Percentiles rank a stretch among this genome's conserved stretches.
Evolutionary conservation across 2,888 invertebrate species (phyloP).

Genomic region (Microctonus brassicae): DNA sequence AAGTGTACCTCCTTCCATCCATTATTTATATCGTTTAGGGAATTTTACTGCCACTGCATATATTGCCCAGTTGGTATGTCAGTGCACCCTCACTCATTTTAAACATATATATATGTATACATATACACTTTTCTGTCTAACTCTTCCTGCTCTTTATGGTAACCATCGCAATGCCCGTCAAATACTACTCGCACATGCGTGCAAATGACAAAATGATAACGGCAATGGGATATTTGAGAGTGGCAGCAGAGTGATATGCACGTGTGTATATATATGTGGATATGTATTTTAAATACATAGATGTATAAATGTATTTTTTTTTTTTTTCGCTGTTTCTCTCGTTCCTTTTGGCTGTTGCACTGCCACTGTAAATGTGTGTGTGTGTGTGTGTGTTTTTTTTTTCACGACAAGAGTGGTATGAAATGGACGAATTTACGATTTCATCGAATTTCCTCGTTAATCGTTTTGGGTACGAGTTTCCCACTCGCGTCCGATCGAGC

Average conservation of each 20-base stretch:
- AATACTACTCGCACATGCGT: slow-evolving; percentile 27
- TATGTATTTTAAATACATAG: not conserved
- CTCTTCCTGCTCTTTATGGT: not conserved
- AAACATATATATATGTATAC: not conserved
- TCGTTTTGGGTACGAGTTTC: slow-evolving; percentile 54
- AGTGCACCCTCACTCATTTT: not conserved
- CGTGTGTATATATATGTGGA: not conserved
- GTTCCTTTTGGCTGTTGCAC: slow-evolving; percentile 8
- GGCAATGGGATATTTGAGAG: slow-evolving; percentile 10
- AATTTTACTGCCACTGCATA: slow-evolving; percentile 58
- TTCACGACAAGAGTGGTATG: slow-evolving; percentile 25
- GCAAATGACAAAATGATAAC: not conserved
- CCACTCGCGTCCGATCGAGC: slow-evolving; percentile 50
- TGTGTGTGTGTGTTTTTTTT: slow-evolving; percentile 35
- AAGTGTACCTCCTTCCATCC: slow-evolving; percentile 55
- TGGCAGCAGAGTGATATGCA: slow-evolving; percentile 19
- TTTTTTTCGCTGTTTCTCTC: not conserved
- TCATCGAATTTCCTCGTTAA: slow-evolving; percentile 63
- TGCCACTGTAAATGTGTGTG: slow-evolving; percentile 30
- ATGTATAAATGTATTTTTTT: too few relatives aligned
- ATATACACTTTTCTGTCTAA: not conserved
- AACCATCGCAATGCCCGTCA: slow-evolving; percentile 2
- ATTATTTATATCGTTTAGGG: slow-evolving; percentile 68
- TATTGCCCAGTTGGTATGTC: not conserved
- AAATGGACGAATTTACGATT: slow-evolving; percentile 58